These are phyloP conservation scores for Machimus atricapillus DNA, from an alignment of 2,888 invertebrate genomes.

Conservation along the genomic window DNA sequence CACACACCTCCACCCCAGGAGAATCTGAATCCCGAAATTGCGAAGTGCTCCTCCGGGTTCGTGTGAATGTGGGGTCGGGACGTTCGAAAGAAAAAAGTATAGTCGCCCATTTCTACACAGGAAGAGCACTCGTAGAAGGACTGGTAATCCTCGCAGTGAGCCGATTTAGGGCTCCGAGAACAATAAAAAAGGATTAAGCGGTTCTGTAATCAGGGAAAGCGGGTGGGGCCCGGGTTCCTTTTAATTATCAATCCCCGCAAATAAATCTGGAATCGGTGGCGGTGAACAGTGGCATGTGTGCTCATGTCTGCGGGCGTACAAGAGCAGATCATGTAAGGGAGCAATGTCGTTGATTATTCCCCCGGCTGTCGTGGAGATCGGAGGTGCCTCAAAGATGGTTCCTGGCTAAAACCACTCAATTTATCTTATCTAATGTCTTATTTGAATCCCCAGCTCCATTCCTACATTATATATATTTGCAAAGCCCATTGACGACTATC, in stretches of 20 bases:
- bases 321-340: neutral
- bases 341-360: conserved; percentile 32
- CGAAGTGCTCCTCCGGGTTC: neutral
- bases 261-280: conserved; percentile 28
- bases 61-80: neutral
- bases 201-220: conserved; percentile 40
- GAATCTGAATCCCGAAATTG: neutral
- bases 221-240: conserved; percentile 35
- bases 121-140: neutral
- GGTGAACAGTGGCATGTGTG: neutral
- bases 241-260: conserved; percentile 45
- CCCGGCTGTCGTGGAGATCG: neutral
- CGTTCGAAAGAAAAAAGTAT: neutral
- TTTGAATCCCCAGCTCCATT: conserved; percentile 39
- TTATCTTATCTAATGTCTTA: conserved; percentile 47
- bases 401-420: conserved; percentile 46
- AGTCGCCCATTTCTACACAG: neutral
- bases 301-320: neutral
- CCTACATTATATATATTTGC: neutral
- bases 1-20: neutral
- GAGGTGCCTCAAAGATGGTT: conserved; percentile 21
- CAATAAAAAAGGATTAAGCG: conserved; percentile 47
- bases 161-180: conserved; percentile 36
- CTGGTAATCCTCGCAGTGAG: conserved; percentile 16
- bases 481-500: conserved; percentile 37